Percentiles rank a stretch among this genome's conserved stretches.
phyloP scores from a whole-genome alignment of 2,797 vertebrate species.

The Chanos chanos region DNA sequence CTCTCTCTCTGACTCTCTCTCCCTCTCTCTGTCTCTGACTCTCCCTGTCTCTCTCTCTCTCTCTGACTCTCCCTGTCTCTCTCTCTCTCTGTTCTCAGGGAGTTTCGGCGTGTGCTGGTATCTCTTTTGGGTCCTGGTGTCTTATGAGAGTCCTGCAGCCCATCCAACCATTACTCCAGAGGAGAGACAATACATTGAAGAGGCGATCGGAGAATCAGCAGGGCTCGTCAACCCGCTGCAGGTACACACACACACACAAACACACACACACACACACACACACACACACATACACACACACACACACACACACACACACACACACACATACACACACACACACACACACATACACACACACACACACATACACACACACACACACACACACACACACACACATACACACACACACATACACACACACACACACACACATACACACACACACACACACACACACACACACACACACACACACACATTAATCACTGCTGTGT shows the following conservation, averaged over 20 bases:
- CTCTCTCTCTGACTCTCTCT: not conserved
- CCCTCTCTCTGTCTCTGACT: not conserved
- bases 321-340: not conserved
- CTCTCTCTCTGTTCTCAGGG: constrained; percentile 62
- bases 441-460: too few species aligned
- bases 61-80: too few species aligned
- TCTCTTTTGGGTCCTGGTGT: constrained; percentile 88
- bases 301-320: not conserved
- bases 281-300: not conserved
- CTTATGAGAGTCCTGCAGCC: constrained; percentile 85
- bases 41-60: too few species aligned
- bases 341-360: not conserved
- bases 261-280: not conserved
- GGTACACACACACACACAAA: constrained; percentile 53
- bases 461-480: too few species aligned
- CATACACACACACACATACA: too few species aligned
- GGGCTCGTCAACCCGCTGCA: constrained; percentile 70
- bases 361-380: too few species aligned
- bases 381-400: too few species aligned
- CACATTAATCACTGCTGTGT: too few species aligned
- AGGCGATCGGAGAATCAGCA: constrained; percentile 81
- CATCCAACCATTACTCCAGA: constrained; percentile 88
- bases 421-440: too few species aligned
- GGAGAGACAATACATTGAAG: constrained; percentile 87
- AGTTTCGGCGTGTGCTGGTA: constrained; percentile 88